phyloP scores from a whole-genome alignment of 2,888 invertebrate genomes.

The Bedellia somnulentella region DNA sequence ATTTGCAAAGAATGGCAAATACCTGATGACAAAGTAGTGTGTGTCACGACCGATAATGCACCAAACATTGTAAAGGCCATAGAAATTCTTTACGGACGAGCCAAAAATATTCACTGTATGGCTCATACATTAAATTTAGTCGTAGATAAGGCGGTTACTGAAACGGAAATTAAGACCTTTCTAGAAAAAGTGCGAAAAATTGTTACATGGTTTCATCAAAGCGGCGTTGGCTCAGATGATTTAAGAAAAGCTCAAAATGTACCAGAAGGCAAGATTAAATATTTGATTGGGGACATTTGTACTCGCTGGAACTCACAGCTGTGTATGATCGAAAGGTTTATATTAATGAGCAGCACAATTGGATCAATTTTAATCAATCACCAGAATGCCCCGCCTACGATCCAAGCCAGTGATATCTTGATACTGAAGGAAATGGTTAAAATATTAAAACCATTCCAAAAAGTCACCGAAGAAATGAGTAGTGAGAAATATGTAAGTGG shows the following conservation, averaged over 20 bases:
- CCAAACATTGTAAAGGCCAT: constrained; percentile 1
- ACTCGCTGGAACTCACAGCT: background rate
- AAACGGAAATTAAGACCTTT: background rate
- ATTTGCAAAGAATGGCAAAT: background rate
- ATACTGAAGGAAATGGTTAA: background rate
- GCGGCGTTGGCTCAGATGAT: constrained; percentile 1
- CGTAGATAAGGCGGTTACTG: constrained; percentile 1
- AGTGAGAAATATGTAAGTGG: background rate
- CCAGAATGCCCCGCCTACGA: background rate
- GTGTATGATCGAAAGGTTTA: background rate
- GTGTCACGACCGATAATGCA: background rate
- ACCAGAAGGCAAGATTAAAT: background rate
- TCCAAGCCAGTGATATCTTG: background rate
- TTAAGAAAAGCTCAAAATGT: constrained; percentile 2
- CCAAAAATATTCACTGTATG: constrained; percentile 2
- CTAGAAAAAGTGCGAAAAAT: constrained; percentile 1
- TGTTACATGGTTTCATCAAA: constrained; percentile 3
- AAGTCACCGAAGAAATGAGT: background rate
- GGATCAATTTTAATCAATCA: background rate
- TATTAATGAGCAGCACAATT: background rate
- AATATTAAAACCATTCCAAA: background rate
- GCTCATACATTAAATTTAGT: constrained; percentile 2
- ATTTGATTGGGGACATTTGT: background rate
- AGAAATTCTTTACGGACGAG: constrained; percentile 4
- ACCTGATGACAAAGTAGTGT: background rate